Conservation (phyloP, 2,888 invertebrate genomes). For the Pyralis farinalis region DNA sequence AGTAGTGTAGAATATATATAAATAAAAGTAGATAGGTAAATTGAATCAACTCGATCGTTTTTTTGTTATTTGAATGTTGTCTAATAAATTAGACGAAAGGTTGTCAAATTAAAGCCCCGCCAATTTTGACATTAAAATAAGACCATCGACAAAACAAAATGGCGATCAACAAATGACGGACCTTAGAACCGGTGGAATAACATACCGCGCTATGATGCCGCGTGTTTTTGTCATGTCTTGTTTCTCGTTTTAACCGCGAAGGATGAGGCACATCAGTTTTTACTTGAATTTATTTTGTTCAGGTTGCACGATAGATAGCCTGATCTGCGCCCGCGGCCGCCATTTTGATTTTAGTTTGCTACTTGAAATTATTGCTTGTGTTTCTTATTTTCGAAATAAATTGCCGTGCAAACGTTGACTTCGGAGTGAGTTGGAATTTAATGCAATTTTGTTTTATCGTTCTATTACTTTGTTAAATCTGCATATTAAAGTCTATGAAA, state of each 20-base stretch:
- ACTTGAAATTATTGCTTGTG: constrained; percentile 59
- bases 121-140: constrained; percentile 6
- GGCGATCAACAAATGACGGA: constrained; percentile 39
- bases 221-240: constrained; percentile 43
- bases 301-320: constrained; percentile 38
- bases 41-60: too few species aligned
- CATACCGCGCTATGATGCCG: constrained; percentile 4
- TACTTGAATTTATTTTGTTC: constrained; percentile 55
- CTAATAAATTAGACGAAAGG: too few species aligned
- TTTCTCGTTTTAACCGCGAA: constrained; percentile 55
- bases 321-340: constrained; percentile 52
- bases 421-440: background rate
- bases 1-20: too few species aligned
- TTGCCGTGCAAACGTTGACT: constrained; percentile 2
- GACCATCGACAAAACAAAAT: constrained; percentile 51
- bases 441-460: background rate
- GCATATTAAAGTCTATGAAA: too few species aligned
- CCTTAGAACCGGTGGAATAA: constrained; percentile 31
- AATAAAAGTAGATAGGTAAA: too few species aligned
- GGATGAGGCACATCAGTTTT: constrained; percentile 65
- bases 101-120: constrained; percentile 9
- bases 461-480: background rate
- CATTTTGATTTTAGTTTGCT: constrained; percentile 70
- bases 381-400: constrained; percentile 27
- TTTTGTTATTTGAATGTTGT: too few species aligned